Evolutionary conservation across 2,888 invertebrate species (phyloP).

Genomic region (Drosophila heteroneura): DNA sequence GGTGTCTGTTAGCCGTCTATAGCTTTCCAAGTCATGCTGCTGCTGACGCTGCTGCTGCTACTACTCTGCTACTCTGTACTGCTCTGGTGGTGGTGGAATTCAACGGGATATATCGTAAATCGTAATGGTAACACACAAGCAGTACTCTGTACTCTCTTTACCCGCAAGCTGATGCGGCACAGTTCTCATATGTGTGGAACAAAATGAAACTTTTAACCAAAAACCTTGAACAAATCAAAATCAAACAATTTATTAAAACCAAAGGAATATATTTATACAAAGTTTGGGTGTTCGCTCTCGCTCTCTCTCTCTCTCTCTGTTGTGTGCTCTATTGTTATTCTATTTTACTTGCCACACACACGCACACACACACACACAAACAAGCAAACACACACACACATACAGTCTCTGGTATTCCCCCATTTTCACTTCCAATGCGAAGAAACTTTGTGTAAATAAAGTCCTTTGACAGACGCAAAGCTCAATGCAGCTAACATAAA

Average conservation of each 20-base stretch:
- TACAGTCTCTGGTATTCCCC: constrained; percentile 14
- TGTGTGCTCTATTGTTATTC: constrained; percentile 52
- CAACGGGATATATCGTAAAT: constrained; percentile 53
- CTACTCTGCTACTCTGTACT: constrained; percentile 56
- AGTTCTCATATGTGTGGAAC: constrained; percentile 49
- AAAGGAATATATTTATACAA: constrained; percentile 85
- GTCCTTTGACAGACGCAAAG: constrained; percentile 74
- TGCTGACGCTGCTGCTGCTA: constrained; percentile 61
- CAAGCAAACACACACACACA: constrained; percentile 15
- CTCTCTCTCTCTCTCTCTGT: constrained; percentile 38
- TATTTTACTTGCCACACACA: constrained; percentile 35
- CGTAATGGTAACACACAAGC: constrained; percentile 75
- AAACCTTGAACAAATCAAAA: constrained; percentile 37
- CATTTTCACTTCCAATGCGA: constrained; percentile 48
- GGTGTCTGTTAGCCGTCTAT: constrained; percentile 68
- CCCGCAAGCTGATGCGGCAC: constrained; percentile 37
- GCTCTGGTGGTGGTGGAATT: constrained; percentile 63
- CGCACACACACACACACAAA: not conserved
- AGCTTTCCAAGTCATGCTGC: constrained; percentile 55
- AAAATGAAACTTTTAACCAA: constrained; percentile 41
- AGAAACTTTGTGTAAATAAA: constrained; percentile 85
- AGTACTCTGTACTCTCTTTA: constrained; percentile 51
- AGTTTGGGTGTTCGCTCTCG: constrained; percentile 70
- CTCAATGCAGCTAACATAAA: constrained; percentile 33
- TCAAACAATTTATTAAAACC: constrained; percentile 35